A percentile compares a stretch with the other conserved stretches of the same genome.
Evolutionary conservation across 2,888 invertebrate species (phyloP).

Genomic region (Sinotaia quadrata): DNA sequence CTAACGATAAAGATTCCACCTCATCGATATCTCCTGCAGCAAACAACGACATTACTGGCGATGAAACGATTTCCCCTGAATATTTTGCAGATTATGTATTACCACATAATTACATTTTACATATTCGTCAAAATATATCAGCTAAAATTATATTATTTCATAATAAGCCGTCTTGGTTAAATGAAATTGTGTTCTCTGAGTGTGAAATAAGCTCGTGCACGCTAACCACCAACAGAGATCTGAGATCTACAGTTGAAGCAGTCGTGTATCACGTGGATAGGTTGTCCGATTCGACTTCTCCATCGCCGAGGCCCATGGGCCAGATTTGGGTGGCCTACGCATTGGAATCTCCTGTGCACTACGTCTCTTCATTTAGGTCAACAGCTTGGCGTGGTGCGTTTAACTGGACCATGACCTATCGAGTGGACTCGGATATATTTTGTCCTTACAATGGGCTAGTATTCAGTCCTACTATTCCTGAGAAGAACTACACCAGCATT

Average conservation of each 20-base stretch:
- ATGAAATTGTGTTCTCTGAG: not conserved
- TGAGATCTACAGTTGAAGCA: not conserved
- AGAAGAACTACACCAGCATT: not conserved
- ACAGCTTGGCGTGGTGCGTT: slow-evolving; percentile 21
- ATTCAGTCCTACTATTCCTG: too few relatives aligned
- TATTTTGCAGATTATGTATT: too few relatives aligned
- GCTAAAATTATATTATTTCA: not conserved
- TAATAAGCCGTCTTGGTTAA: not conserved
- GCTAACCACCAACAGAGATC: not conserved
- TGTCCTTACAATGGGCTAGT: slow-evolving; percentile 11
- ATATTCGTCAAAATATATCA: too few relatives aligned
- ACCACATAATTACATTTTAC: too few relatives aligned
- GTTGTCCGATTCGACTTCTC: not conserved
- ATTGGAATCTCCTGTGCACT: slow-evolving; percentile 22
- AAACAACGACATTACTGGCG: too few relatives aligned
- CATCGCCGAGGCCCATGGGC: not conserved
- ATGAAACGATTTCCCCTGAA: too few relatives aligned
- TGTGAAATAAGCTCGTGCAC: not conserved
- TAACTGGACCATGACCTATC: slow-evolving; percentile 35
- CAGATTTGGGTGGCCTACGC: slow-evolving; percentile 38
- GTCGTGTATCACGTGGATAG: not conserved
- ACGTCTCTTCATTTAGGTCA: not conserved
- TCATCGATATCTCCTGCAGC: too few relatives aligned
- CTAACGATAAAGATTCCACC: too few relatives aligned
- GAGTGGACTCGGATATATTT: slow-evolving; percentile 33